Conservation (phyloP, 2,888 invertebrate genomes). For the Polymixis flavicincta region DNA sequence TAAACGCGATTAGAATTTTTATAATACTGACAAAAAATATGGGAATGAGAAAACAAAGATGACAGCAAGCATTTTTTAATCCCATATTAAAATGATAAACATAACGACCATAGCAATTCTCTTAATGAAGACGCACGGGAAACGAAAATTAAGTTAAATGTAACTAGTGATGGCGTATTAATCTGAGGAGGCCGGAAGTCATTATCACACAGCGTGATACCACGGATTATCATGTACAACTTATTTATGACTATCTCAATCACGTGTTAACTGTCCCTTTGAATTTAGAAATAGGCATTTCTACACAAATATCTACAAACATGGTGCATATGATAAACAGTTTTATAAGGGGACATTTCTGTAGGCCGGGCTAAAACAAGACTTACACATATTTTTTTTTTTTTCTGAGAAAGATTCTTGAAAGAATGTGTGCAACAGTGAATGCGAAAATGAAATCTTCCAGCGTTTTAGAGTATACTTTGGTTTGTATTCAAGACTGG, state of each 20-base stretch:
- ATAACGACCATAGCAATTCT: constrained; percentile 16
- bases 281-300: constrained; percentile 31
- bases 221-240: constrained; percentile 44
- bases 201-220: constrained; percentile 62
- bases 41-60: constrained; percentile 8
- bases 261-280: constrained; percentile 52
- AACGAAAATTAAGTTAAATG: constrained; percentile 38
- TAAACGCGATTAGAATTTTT: constrained; percentile 15
- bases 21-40: constrained; percentile 13
- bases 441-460: not conserved
- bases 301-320: constrained; percentile 14
- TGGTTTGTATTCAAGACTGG: constrained; percentile 3
- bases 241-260: constrained; percentile 53
- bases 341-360: constrained; percentile 1
- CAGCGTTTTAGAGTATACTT: not conserved
- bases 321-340: not conserved
- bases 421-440: not conserved
- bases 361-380: not conserved
- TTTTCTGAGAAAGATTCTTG: not conserved
- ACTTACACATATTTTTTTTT: not conserved
- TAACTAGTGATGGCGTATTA: constrained; percentile 49
- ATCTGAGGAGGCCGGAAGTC: constrained; percentile 50
- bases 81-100: constrained; percentile 12
- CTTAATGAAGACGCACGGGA: constrained; percentile 42
- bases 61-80: constrained; percentile 30